Base-by-base conservation (phyloP, 2,113 vertebrate genomes). In the Scolopax mira region DNA sequence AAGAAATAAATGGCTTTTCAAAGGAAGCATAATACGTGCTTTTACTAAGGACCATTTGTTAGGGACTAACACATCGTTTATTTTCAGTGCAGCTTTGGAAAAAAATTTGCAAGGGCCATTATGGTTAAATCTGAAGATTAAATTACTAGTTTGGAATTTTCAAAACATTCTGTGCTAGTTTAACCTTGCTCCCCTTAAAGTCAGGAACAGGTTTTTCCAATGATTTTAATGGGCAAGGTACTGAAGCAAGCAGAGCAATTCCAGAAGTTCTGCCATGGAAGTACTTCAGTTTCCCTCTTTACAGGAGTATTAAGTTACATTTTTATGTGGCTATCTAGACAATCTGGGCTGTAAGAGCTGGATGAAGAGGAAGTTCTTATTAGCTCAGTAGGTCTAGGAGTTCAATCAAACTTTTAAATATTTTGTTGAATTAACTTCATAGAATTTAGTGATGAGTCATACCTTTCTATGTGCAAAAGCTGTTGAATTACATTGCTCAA, bases 61-160 rank as follows among this genome's bases (percentile, higher is more conserved):
- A 91, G 65, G 84, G 79, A 96, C 92, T 95, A 94, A 96, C 90
- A 92, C 80, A 90, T 97, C 81, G 1, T 96, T 96, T 90, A 96
- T 94, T 93, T 89, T 88, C 69, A 93, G 75, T 79, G 72, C 65
- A 90, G 85, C 83, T 96, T 92, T 84, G 57, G 61, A 89, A 91
- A 90, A 86, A 89, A 80, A 67, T 1, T 57, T 88, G 82, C 57
- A 89, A 92, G 39, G 33, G 37, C 57, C 60, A 66, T 70, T 97
- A 92, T 65, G 65, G 79, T 84, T 83, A 93, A 96, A 88, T 41
- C 31, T 3, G 1, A 81, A 86, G 69, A 90, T 95, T 91, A 95
- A 91, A 95, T 95, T 93, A 91, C 95, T 78, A 82, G 61, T 44
- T 87, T 61, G 79, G 92, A 94, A 86, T 92, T 96, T 86, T 90